Conservation (phyloP, 2,888 invertebrate species). For the Nesidiocoris tenuis region DNA sequence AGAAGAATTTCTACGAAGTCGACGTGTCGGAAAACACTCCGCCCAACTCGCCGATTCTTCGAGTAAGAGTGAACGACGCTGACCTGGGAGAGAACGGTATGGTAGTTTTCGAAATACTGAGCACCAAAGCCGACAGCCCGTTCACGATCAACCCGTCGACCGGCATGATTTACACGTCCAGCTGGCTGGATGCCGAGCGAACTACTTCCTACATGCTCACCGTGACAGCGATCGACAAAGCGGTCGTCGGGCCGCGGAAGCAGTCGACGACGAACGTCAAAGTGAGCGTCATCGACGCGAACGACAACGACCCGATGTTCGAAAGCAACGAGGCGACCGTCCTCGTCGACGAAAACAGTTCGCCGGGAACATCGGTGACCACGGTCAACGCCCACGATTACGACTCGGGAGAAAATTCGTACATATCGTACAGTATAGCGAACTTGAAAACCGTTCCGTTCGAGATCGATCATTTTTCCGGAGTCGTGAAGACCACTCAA, state of each 20-base stretch:
- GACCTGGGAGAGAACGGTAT: slow-evolving; percentile 62
- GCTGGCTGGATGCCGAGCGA: slow-evolving; percentile 76
- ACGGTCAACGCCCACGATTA: slow-evolving; percentile 81
- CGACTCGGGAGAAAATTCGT: slow-evolving; percentile 90
- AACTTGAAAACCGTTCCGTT: slow-evolving; percentile 89
- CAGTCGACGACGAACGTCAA: slow-evolving; percentile 87
- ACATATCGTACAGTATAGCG: slow-evolving; percentile 89
- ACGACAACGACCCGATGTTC: slow-evolving; percentile 90
- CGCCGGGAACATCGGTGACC: slow-evolving; percentile 79
- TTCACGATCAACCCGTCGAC: slow-evolving; percentile 71
- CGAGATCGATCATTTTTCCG: slow-evolving; percentile 89
- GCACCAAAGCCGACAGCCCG: slow-evolving; percentile 84
- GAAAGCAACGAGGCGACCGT: slow-evolving; percentile 69
- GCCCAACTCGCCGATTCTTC: slow-evolving; percentile 78
- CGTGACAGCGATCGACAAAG: slow-evolving; percentile 83
- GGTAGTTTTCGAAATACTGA: slow-evolving; percentile 81
- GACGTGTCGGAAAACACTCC: slow-evolving; percentile 84
- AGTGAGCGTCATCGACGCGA: slow-evolving; percentile 82
- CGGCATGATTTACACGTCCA: slow-evolving; percentile 69
- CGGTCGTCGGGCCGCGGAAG: slow-evolving; percentile 74
- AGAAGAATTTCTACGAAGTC: slow-evolving; percentile 81
- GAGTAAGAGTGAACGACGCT: slow-evolving; percentile 79
- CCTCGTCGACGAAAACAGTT: slow-evolving; percentile 79
- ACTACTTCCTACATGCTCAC: slow-evolving; percentile 80
- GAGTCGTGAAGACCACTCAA: slow-evolving; percentile 76